Evolutionary conservation across 2,888 invertebrate species (phyloP).

Genomic region (Cylindroiulus punctatus): DNA sequence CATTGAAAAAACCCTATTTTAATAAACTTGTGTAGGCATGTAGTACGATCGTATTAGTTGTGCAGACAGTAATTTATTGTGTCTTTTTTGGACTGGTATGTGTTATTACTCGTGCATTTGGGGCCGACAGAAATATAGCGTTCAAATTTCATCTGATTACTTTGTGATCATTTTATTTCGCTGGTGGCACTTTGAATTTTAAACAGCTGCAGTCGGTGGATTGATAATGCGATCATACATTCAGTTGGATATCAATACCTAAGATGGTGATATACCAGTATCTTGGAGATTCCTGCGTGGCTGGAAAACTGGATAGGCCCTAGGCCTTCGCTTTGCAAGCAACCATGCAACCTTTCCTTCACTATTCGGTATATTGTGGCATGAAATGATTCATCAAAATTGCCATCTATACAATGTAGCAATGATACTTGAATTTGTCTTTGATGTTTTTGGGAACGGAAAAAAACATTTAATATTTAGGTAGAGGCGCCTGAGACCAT

Average conservation of each 20-base stretch:
- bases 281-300: not conserved
- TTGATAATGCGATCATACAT: not conserved
- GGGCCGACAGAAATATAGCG: not conserved
- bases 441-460: no score
- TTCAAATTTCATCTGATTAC: slow-evolving; percentile 17
- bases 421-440: no score
- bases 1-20: not conserved
- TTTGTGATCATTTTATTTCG: not conserved
- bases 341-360: not conserved
- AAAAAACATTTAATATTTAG: no score
- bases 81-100: not conserved
- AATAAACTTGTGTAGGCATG: not conserved
- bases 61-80: not conserved
- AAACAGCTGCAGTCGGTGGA: not conserved
- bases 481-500: no score
- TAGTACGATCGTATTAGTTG: no score
- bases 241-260: not conserved
- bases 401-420: no score
- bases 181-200: not conserved
- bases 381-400: no score
- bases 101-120: not conserved
- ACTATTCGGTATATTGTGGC: not conserved
- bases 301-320: not conserved
- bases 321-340: not conserved
- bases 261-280: not conserved